Evolutionary conservation across 1,140 invertebrate genomes (phyloP).

Genomic region (Stenopsyche tienmushanensis): DNA sequence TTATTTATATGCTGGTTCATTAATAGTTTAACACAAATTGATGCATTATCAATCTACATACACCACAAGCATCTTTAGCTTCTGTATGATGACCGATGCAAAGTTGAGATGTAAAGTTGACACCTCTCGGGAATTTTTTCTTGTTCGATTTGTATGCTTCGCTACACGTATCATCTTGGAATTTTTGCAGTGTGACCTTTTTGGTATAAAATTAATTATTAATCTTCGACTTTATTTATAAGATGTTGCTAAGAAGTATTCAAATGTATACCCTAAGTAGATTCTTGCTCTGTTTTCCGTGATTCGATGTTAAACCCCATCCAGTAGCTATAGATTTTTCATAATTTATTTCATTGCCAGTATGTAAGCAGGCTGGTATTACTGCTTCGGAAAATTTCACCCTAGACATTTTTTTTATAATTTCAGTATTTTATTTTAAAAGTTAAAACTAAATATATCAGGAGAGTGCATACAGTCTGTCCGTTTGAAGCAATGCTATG

Average conservation of each 20-base stretch:
- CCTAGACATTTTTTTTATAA: conserved; percentile 14
- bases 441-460: background rate
- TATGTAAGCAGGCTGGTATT: conserved; percentile 40
- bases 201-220: background rate
- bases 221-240: background rate
- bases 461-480: conserved; percentile 8
- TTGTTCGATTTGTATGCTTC: background rate
- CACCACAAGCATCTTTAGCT: conserved; percentile 9
- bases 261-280: conserved; percentile 25
- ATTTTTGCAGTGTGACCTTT: conserved; percentile 13
- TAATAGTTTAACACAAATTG: background rate
- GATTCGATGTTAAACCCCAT: conserved; percentile 17
- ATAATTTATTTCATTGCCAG: conserved; percentile 11
- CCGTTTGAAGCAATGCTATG: conserved; percentile 39
- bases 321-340: conserved; percentile 26
- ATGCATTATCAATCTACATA: background rate
- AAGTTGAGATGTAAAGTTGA: background rate
- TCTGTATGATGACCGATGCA: background rate
- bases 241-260: background rate
- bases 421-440: background rate
- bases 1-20: background rate
- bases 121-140: background rate
- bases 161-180: background rate
- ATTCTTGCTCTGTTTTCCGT: conserved; percentile 16
- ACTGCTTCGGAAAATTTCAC: conserved; percentile 23